These are phyloP conservation scores for fruit fly (Drosophila melanogaster) DNA, from an alignment of 1,140 invertebrate genomes.

Conservation along the genomic window DNA sequence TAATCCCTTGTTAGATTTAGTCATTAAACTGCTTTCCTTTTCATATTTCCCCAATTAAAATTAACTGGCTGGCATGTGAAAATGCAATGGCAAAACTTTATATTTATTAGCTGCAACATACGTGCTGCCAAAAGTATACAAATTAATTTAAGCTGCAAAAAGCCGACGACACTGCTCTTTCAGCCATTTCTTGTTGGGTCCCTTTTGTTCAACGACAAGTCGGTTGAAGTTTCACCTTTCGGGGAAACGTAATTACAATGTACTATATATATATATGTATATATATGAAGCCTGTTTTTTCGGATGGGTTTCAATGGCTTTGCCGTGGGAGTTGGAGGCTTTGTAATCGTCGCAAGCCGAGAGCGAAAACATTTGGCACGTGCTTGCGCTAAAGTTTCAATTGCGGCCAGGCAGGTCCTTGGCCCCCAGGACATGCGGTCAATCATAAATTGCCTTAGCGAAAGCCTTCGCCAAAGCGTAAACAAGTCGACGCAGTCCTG, in stretches of 20 bases:
- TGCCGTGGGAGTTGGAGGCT: not conserved
- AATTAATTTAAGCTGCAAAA: conserved; percentile 13
- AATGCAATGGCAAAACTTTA: not conserved
- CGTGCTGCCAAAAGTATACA: not conserved
- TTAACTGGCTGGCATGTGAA: not conserved
- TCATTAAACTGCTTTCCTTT: not conserved
- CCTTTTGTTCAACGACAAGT: not conserved
- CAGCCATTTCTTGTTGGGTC: not conserved
- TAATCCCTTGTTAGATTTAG: not conserved
- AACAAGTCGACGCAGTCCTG: conserved; percentile 73
- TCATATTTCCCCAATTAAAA: not conserved
- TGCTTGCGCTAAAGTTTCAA: conserved; percentile 51
- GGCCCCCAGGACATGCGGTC: conserved; percentile 58
- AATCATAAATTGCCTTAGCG: conserved; percentile 73
- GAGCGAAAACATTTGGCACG: conserved; percentile 55
- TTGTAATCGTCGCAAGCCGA: conserved; percentile 45
- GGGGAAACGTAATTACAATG: conserved; percentile 32
- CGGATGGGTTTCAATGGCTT: not conserved
- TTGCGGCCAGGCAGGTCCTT: conserved; percentile 41
- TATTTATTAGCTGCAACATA: conserved; percentile 6
- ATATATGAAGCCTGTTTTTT: conserved; percentile 5
- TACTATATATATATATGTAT: conserved; percentile 1
- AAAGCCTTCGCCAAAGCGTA: conserved; percentile 73
- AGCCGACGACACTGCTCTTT: conserved; percentile 16
- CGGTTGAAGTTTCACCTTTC: not conserved